Conservation (phyloP, 2,888 invertebrate species). For the Cosmia pyralina region DNA sequence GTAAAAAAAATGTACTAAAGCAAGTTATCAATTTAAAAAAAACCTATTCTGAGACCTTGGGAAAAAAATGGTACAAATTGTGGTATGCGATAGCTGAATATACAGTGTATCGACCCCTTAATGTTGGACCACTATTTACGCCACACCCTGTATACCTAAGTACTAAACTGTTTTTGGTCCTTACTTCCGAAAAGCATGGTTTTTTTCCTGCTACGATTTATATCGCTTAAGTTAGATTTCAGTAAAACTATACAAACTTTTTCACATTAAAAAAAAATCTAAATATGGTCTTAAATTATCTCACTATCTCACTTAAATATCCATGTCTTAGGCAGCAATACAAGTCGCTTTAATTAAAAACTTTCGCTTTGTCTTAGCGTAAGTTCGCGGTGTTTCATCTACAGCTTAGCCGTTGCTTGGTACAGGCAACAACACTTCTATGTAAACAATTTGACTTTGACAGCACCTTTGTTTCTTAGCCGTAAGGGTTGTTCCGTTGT, state of each 20-base stretch:
- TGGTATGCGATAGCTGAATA: too few species aligned
- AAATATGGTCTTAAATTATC: slow-evolving; percentile 35
- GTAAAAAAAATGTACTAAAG: too few species aligned
- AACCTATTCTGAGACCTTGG: too few species aligned
- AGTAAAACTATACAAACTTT: not conserved
- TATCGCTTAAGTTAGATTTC: not conserved
- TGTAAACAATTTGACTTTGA: not conserved
- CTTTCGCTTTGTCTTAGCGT: slow-evolving; percentile 76
- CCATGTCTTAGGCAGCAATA: slow-evolving; percentile 54
- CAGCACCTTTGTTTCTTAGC: not conserved
- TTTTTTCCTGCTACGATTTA: not conserved
- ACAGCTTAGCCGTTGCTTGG: slow-evolving; percentile 70
- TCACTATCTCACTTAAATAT: slow-evolving; percentile 38
- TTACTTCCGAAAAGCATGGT: not conserved
- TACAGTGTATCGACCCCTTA: too few species aligned
- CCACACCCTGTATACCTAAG: too few species aligned
- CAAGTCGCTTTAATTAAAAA: slow-evolving; percentile 83
- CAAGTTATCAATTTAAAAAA: too few species aligned
- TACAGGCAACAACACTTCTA: slow-evolving; percentile 1
- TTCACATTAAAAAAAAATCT: not conserved
- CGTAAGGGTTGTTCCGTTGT: not conserved
- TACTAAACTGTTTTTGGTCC: not conserved
- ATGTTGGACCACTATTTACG: too few species aligned
- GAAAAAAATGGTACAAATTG: too few species aligned
- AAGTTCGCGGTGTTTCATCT: slow-evolving; percentile 74